A percentile compares a stretch with the other conserved stretches of the same genome.
phyloP scores from a whole-genome alignment of 2,797 vertebrate genomes.

The Botia almorhae region DNA sequence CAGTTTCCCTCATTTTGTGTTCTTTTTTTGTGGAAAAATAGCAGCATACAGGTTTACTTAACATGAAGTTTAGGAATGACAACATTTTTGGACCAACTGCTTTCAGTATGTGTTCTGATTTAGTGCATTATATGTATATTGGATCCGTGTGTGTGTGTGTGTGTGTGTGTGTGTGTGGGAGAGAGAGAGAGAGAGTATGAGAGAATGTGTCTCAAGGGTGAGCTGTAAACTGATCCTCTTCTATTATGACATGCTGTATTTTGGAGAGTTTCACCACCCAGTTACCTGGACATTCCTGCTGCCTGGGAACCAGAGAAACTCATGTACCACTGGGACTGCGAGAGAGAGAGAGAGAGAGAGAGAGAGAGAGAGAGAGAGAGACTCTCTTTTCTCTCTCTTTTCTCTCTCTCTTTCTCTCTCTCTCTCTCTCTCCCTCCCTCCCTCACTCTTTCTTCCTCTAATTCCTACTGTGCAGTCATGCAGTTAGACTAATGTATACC shows the following conservation, averaged over 20 bases:
- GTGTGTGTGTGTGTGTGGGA: conserved; percentile 34
- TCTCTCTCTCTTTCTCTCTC: too few species aligned
- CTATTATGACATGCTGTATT: conserved; percentile 58
- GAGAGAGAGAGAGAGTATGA: conserved; percentile 27
- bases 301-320: conserved; percentile 71
- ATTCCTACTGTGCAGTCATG: conserved; percentile 54
- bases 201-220: conserved; percentile 51
- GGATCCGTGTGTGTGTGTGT: conserved; percentile 36
- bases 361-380: conserved; percentile 52
- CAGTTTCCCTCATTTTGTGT: too few species aligned
- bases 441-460: too few species aligned
- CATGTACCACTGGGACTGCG: conserved; percentile 63
- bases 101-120: too few species aligned
- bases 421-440: too few species aligned
- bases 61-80: too few species aligned
- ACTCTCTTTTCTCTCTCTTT: conserved; percentile 56
- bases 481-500: conserved; percentile 39
- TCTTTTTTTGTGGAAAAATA: too few species aligned
- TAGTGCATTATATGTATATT: conserved; percentile 2
- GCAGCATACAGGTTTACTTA: too few species aligned
- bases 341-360: too few species aligned
- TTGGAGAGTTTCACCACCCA: conserved; percentile 55
- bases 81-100: too few species aligned
- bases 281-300: conserved; percentile 74
- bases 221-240: conserved; percentile 56